Conservation (phyloP, 2,797 vertebrate species). For the Brachyalestes nurse region DNA sequence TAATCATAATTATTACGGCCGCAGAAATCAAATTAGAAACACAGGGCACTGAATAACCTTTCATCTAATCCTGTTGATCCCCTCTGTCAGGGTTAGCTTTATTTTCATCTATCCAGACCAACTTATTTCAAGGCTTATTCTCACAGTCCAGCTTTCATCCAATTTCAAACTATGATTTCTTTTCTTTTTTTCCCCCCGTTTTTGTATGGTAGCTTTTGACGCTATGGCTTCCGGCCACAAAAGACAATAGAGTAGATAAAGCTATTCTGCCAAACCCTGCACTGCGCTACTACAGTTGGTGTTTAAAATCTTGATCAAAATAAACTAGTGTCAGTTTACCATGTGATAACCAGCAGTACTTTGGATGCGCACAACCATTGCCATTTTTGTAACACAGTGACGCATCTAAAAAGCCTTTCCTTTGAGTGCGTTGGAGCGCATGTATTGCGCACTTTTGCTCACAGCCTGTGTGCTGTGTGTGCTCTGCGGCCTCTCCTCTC, state of each 20-base stretch:
- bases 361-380: not conserved
- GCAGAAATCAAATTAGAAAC: conserved; percentile 60
- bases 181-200: not conserved
- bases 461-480: not conserved
- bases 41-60: conserved; percentile 56
- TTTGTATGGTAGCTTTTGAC: conserved; percentile 11
- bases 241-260: conserved; percentile 4
- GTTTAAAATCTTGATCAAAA: not conserved
- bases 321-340: conserved; percentile 16
- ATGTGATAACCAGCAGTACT: not conserved
- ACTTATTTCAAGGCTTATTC: conserved; percentile 58
- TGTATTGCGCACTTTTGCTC: not conserved
- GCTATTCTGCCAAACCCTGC: not conserved
- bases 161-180: conserved; percentile 35
- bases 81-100: conserved; percentile 51
- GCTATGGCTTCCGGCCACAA: not conserved
- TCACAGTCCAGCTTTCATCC: conserved; percentile 37
- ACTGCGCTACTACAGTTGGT: not conserved
- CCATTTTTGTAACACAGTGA: not conserved
- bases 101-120: conserved; percentile 55
- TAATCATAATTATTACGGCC: conserved; percentile 65
- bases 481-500: conserved; percentile 14
- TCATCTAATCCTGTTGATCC: conserved; percentile 60
- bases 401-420: not conserved
- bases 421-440: not conserved